phyloP scores from a whole-genome alignment of 1,140 invertebrate species.

The Papilio machaon region DNA sequence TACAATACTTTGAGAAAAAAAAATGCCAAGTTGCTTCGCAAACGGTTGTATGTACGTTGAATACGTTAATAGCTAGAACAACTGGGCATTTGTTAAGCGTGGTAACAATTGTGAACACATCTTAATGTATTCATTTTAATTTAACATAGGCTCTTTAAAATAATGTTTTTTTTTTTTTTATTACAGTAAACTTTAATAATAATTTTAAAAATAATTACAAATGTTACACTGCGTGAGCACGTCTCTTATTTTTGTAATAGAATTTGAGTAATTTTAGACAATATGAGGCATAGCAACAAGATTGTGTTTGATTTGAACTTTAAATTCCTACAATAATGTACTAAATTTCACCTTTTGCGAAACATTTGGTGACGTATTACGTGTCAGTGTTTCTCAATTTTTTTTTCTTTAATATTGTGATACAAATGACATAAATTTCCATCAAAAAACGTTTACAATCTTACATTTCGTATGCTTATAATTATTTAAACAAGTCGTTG shows the following conservation, averaged over 20 bases:
- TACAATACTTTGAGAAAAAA: conserved; percentile 31
- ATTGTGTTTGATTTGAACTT: no score
- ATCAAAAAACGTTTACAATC: no score
- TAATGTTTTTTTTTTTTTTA: neutral
- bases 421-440: no score
- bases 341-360: no score
- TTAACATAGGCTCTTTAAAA: no score
- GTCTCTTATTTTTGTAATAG: neutral
- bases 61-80: conserved; percentile 22
- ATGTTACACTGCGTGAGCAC: neutral
- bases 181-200: neutral
- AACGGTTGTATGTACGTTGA: conserved; percentile 1
- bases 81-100: neutral
- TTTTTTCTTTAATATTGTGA: no score
- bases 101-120: neutral
- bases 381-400: no score
- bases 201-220: neutral
- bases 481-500: neutral
- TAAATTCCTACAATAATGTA: no score
- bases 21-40: conserved; percentile 26
- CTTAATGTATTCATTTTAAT: neutral
- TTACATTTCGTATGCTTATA: neutral
- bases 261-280: no score
- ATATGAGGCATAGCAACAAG: no score
- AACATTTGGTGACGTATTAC: no score